phyloP scores from a whole-genome alignment of 1,140 invertebrate genomes.

The Plodia interpunctella region DNA sequence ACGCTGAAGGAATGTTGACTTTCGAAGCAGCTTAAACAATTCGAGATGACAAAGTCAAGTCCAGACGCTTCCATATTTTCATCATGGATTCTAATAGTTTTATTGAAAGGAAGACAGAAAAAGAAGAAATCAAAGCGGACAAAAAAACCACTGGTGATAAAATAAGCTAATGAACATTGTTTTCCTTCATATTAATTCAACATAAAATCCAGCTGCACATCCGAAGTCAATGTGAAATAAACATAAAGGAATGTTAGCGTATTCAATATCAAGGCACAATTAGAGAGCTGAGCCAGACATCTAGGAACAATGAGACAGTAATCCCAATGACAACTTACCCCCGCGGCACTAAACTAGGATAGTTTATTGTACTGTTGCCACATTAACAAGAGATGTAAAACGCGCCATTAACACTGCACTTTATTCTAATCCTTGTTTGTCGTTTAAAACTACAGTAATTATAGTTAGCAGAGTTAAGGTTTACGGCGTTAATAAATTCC shows the following conservation, averaged over 20 bases:
- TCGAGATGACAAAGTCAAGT: conserved; percentile 6
- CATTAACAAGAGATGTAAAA: conserved; percentile 36
- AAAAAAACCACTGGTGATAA: too few species aligned
- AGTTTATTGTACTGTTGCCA: conserved; percentile 36
- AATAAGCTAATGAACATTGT: too few species aligned
- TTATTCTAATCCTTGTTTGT: conserved; percentile 39
- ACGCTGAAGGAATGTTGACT: conserved; percentile 32
- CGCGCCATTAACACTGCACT: conserved; percentile 39
- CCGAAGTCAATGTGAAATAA: background rate
- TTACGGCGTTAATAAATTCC: background rate
- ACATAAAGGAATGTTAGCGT: background rate
- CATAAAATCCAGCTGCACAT: background rate
- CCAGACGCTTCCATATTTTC: too few species aligned
- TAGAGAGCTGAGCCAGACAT: conserved; percentile 11
- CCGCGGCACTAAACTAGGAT: conserved; percentile 38
- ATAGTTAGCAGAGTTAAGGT: conserved; percentile 1
- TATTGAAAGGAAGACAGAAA: too few species aligned
- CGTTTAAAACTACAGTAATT: conserved; percentile 1
- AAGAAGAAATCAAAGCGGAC: too few species aligned
- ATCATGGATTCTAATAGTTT: too few species aligned
- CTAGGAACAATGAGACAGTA: conserved; percentile 9
- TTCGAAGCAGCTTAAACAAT: conserved; percentile 30
- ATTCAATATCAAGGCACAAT: conserved; percentile 2
- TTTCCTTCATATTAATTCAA: background rate
- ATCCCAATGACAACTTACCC: conserved; percentile 13